Evolutionary conservation across 2,113 vertebrate genomes (phyloP).

Genomic region (Elaphurus davidianus): DNA sequence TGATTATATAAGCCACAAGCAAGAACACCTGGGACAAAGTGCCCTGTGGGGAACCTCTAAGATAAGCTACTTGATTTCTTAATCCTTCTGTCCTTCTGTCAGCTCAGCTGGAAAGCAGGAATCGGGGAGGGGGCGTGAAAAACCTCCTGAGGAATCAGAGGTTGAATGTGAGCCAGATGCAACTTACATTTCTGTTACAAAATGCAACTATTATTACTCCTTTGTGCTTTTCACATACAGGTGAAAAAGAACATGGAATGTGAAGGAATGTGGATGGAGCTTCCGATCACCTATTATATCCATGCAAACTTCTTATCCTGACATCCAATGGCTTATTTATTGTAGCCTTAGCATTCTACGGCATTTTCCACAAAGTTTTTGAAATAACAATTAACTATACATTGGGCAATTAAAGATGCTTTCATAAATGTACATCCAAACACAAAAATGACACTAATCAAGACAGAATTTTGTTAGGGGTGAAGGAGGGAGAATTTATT

Average conservation of each 20-base stretch:
- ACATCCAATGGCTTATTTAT: background rate
- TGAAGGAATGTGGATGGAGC: background rate
- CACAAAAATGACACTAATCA: background rate
- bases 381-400: background rate
- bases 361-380: background rate
- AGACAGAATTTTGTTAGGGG: background rate
- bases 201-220: background rate
- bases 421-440: background rate
- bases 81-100: conserved; percentile 68
- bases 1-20: conserved; percentile 54
- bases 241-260: background rate
- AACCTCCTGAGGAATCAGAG: conserved; percentile 22
- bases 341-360: background rate
- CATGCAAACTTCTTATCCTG: background rate
- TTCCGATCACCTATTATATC: background rate
- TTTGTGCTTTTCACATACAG: background rate
- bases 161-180: conserved; percentile 12
- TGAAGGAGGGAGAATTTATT: background rate
- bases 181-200: conserved; percentile 45
- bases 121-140: background rate
- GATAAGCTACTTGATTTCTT: conserved; percentile 65
- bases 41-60: conserved; percentile 40
- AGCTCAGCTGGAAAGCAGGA: conserved; percentile 50
- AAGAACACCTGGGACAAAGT: conserved; percentile 57
- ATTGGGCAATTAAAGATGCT: background rate